Conservation (phyloP, 1,140 invertebrate genomes). For the Eriocheir sinensis region DNA sequence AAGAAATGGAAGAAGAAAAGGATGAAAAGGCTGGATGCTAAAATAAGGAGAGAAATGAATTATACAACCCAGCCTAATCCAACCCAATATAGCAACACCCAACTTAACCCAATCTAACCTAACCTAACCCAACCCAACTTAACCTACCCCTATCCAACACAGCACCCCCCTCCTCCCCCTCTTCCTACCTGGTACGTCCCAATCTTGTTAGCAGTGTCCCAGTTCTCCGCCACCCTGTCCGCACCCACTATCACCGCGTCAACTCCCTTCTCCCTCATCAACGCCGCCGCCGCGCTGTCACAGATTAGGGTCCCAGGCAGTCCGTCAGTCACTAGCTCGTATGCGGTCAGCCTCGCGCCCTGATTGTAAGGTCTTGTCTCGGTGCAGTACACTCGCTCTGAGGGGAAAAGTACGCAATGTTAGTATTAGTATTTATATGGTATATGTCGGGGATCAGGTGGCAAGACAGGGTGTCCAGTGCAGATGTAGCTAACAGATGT, state of each 20-base stretch:
- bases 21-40: too few species aligned
- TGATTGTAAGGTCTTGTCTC: conserved; percentile 99
- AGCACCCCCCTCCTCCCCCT: not conserved
- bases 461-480: too few species aligned
- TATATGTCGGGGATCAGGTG: too few species aligned
- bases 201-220: conserved; percentile 99
- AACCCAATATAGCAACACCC: too few species aligned
- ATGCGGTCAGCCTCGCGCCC: conserved; percentile 96
- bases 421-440: too few species aligned
- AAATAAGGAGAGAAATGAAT: too few species aligned
- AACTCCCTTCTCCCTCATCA: conserved; percentile 88
- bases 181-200: conserved; percentile 95
- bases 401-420: too few species aligned
- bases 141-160: not conserved
- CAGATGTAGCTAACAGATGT: too few species aligned
- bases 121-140: too few species aligned
- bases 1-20: too few species aligned
- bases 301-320: conserved; percentile 97
- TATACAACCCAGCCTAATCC: too few species aligned
- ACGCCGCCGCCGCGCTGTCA: conserved; percentile 95
- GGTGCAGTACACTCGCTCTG: conserved; percentile 95
- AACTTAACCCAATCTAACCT: too few species aligned
- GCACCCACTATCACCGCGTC: conserved; percentile 89
- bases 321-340: conserved; percentile 96
- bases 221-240: conserved; percentile 95